Evolutionary conservation across 2,797 vertebrate species (phyloP).

Genomic region (Enteromius treurensis): DNA sequence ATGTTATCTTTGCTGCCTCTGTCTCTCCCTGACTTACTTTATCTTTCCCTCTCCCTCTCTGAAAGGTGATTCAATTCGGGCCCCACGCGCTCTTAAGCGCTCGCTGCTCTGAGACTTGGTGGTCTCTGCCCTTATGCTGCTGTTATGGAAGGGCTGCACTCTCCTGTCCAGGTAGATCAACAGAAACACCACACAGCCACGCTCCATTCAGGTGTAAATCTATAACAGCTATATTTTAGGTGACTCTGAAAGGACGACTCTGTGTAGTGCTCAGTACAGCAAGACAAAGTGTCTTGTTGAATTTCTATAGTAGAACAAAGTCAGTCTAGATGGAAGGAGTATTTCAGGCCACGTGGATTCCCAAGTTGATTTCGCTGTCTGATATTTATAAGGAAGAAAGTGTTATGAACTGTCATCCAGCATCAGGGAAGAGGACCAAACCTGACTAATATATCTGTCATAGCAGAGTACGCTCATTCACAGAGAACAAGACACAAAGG

Average conservation of each 20-base stretch:
- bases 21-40: constrained; percentile 46
- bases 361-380: constrained; percentile 25
- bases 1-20: constrained; percentile 42
- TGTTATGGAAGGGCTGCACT: constrained; percentile 4
- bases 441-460: constrained; percentile 35
- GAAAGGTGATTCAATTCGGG: constrained; percentile 34
- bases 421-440: constrained; percentile 24
- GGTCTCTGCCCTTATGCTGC: constrained; percentile 11
- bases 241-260: constrained; percentile 13
- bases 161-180: constrained; percentile 25
- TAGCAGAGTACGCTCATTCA: constrained; percentile 28
- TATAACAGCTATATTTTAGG: constrained; percentile 32
- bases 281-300: constrained; percentile 2
- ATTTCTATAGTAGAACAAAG: constrained; percentile 20
- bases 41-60: constrained; percentile 26
- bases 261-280: background rate
- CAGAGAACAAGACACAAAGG: constrained; percentile 17
- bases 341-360: constrained; percentile 11
- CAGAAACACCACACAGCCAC: constrained; percentile 4
- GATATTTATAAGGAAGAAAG: constrained; percentile 8
- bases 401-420: constrained; percentile 30
- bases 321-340: background rate
- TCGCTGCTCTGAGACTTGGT: constrained; percentile 18
- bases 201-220: constrained; percentile 25
- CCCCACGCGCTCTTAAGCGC: constrained; percentile 23